A percentile compares a stretch with the other conserved stretches of the same genome.
Conservation (phyloP, 1,140 invertebrate species). For the Brachystomella parvula region DNA sequence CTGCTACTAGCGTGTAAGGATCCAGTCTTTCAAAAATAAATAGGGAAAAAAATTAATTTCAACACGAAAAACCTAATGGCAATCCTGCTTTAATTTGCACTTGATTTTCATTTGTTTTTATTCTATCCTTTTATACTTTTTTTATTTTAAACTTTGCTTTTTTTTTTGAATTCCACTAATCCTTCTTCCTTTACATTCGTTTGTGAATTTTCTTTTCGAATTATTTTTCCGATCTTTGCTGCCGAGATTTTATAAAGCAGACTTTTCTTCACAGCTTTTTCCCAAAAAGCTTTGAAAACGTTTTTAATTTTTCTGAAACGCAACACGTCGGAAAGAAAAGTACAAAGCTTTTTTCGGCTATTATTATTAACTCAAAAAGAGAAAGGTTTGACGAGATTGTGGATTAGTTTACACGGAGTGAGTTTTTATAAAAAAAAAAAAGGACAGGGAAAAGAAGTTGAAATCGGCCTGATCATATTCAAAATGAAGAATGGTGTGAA, state of each 20-base stretch:
- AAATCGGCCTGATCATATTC: not conserved
- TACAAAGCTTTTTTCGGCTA: not conserved
- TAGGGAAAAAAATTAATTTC: not conserved
- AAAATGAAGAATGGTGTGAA: no score
- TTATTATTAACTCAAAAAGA: not conserved
- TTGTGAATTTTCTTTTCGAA: no score
- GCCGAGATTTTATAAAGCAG: no score
- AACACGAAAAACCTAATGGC: not conserved
- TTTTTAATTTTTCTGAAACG: no score
- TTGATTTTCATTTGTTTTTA: not conserved
- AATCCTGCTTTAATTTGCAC: not conserved
- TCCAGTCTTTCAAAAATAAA: conserved; percentile 2
- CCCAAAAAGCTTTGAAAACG: no score
- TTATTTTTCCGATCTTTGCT: no score
- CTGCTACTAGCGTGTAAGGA: conserved; percentile 13
- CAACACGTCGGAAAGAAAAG: no score
- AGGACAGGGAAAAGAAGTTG: not conserved
- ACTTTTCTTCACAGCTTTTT: no score
- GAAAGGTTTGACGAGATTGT: not conserved
- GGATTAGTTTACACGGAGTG: not conserved
- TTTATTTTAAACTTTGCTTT: no score
- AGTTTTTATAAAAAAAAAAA: not conserved
- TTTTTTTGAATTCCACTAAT: no score
- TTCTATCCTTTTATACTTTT: not conserved
- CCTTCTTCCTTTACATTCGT: no score